Evolutionary conservation across 2,888 invertebrate genomes (phyloP).

Genomic region (Sphaerophoria rueppellii): DNA sequence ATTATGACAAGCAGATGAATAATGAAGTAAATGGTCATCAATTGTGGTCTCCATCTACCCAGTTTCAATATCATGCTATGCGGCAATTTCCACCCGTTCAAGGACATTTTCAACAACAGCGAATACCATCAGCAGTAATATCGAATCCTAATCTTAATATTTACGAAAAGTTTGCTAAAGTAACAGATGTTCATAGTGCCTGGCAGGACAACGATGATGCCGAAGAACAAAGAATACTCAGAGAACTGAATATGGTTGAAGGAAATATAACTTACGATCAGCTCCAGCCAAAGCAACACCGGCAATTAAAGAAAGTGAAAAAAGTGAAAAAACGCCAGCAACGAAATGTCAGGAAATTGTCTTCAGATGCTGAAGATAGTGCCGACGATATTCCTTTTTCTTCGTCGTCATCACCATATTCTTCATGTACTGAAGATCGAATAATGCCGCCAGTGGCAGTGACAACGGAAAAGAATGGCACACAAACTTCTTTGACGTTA

Average conservation of each 20-base stretch:
- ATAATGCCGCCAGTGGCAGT: no score
- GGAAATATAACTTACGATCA: constrained; percentile 56
- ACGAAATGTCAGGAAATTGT: constrained; percentile 44
- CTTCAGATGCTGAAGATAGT: constrained; percentile 58
- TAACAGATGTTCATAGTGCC: constrained; percentile 80
- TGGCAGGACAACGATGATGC: constrained; percentile 80
- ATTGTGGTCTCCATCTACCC: constrained; percentile 27
- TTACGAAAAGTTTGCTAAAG: constrained; percentile 77
- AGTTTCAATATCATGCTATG: constrained; percentile 48
- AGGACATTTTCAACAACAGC: constrained; percentile 43
- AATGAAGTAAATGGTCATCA: constrained; percentile 42
- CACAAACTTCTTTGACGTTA: no score
- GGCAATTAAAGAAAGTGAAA: constrained; percentile 74
- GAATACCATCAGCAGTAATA: constrained; percentile 42
- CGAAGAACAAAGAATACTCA: constrained; percentile 70
- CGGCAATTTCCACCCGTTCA: constrained; percentile 50
- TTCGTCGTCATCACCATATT: constrained; percentile 81
- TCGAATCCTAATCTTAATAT: constrained; percentile 73
- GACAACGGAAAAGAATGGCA: no score
- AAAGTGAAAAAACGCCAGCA: constrained; percentile 76
- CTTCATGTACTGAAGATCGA: constrained; percentile 82
- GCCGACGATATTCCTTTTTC: constrained; percentile 71
- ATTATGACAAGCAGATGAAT: constrained; percentile 74
- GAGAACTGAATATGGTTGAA: constrained; percentile 71
- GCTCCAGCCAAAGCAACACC: constrained; percentile 56